Evolutionary conservation across 2,113 vertebrate species (phyloP), one percentile per base, ranked within the genome.

Genomic region (Lophochroa leadbeateri): DNA sequence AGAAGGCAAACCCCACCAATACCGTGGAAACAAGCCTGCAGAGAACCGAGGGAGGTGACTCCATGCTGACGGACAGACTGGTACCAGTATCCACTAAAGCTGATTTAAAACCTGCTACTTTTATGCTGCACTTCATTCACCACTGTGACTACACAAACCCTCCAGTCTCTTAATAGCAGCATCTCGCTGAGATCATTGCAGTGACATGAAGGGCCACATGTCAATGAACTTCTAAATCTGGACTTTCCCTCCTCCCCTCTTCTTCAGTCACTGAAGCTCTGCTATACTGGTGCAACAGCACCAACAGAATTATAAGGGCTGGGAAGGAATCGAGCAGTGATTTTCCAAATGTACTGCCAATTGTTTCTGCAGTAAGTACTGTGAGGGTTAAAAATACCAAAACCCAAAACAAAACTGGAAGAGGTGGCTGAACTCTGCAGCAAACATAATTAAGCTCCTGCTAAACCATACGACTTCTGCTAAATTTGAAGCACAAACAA

Each of bases 401-500:
- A 61, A 37, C 35, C 35, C 37, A 37, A 35, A 60, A 25, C 58
- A 11, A 49, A 15, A 6, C 43, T 57, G 29, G 27, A 89, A 92
- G 41, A 77, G 84, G 19, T 58, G 78, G 55, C 63, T 82, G 85
- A 90, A 77, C 35, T 88, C 71, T 46, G 46, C 35, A 76, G 70
- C 69, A 96, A 94, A 92, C 65, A 53, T 10, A 90, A 90, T 87
- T 65, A 86, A 77, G 82, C 53, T 90, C 53, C 78, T 47, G 28
- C 86, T 94, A 93, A 94, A 93, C 52, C 63, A 14, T 43, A 58
- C 0, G 21, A 90, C 41, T 94, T 92, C 4, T 53, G 64, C 58
- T 90, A 91, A 82, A 80, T 90, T 80, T 90, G 49, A 96, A 85
- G 67, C 25, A 82, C 61, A 76, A 82, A 68, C 2, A 24, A 86